Base-by-base conservation (phyloP, 2,888 invertebrate genomes). In the Mechanitis mazaeus region DNA sequence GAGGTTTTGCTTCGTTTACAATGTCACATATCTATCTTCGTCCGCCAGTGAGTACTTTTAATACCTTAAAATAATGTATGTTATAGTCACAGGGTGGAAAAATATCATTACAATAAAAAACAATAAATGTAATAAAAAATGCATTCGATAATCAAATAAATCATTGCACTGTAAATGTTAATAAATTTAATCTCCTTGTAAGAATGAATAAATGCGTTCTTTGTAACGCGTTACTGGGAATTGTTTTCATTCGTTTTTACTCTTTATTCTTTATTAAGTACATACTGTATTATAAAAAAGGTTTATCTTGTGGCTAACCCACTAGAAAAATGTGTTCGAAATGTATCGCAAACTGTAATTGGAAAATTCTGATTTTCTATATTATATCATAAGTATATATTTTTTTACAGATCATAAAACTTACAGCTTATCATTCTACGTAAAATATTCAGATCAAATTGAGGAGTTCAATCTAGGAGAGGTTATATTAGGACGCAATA, bases 1-100 rank as follows among this genome's bases (percentile, higher is more conserved):
- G 59, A 78, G 84, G 68, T 87, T 88, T 71, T 84, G 87, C 71
- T 89, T 74, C 74, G 87, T 90, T 9, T 77, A 87, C 65, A 83
- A 85, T 70, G 77, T 87, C 6, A 80, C 80, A 70, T 68, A 68
- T 66, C 77, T 85, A 58, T 84, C 84, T 42, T 79, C 84, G 20
- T 83, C 80, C 42, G 72, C 83, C 64, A 84, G 89, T 90, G 66
- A 81, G 87, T 81, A 66, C 45, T 20, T 20, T 20, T 20, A 60
- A 54, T 42, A 42, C 3, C 3, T 3, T 9, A 9, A 4, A 9
- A 42, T 42, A 35, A 42, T 42, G 3, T 42, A 42, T 42, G 42
- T 9, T 42, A 42, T 42, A 42, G 9, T 9, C 9, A 11, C 35
- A 35, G 35, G 35, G 6, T 35, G 35, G 35, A 35, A 35, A 35